phyloP scores from a whole-genome alignment of 2,797 vertebrate species.

The Myripristis murdjan region DNA sequence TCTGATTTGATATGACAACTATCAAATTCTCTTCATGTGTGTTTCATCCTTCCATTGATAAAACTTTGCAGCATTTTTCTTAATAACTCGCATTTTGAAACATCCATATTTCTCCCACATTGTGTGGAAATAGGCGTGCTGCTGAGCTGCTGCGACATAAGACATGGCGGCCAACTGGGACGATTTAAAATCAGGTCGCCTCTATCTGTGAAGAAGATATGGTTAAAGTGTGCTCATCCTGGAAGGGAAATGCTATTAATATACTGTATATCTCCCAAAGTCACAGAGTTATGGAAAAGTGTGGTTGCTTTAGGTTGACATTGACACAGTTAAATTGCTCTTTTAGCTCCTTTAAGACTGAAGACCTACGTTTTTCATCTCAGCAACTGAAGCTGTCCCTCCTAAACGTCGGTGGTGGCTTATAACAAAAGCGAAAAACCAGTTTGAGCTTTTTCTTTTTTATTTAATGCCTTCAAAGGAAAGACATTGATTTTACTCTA shows the following conservation, averaged over 20 bases:
- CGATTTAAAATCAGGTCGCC: slow-evolving; percentile 85
- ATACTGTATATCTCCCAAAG: slow-evolving; percentile 80
- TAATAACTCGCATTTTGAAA: slow-evolving; percentile 15
- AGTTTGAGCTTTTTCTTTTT: slow-evolving; percentile 19
- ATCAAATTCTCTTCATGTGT: not conserved
- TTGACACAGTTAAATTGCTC: slow-evolving; percentile 83
- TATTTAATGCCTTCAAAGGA: slow-evolving; percentile 34
- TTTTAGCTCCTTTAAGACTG: slow-evolving; percentile 71
- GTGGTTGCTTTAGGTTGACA: slow-evolving; percentile 77
- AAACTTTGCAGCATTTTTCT: not conserved
- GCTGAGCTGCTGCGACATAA: slow-evolving; percentile 38
- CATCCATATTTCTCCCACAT: not conserved
- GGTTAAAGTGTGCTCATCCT: slow-evolving; percentile 80
- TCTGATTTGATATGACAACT: no score
- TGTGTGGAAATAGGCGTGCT: slow-evolving; percentile 10
- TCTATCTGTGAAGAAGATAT: slow-evolving; percentile 76
- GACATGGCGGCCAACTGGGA: slow-evolving; percentile 79
- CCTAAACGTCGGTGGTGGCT: slow-evolving; percentile 7
- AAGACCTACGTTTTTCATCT: slow-evolving; percentile 28
- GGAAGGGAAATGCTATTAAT: slow-evolving; percentile 86
- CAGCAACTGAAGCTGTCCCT: not conserved
- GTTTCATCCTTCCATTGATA: not conserved
- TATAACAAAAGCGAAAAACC: slow-evolving; percentile 29
- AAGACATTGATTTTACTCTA: slow-evolving; percentile 18
- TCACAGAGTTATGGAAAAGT: slow-evolving; percentile 77